Conservation (phyloP, 2,888 invertebrate species). For the Beris morrisii region DNA sequence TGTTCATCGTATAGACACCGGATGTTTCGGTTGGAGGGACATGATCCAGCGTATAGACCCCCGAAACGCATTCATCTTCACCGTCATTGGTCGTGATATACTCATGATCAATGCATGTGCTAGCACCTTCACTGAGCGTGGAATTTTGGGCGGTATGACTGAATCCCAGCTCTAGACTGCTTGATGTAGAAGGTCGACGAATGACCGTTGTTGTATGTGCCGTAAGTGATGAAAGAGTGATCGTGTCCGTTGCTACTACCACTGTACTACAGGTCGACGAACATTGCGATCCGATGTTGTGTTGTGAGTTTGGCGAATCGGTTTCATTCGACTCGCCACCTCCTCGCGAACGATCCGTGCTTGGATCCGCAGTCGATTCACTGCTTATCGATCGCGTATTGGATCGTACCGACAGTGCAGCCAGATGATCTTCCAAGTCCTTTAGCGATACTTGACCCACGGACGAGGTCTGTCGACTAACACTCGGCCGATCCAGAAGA, state of each 20-base stretch:
- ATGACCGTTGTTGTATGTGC: conserved; percentile 57
- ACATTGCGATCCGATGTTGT: conserved; percentile 78
- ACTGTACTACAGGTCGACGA: conserved; percentile 86
- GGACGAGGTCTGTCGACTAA: conserved; percentile 62
- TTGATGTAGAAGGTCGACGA: conserved; percentile 73
- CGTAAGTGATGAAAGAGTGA: conserved; percentile 45
- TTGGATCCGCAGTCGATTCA: conserved; percentile 45
- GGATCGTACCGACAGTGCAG: conserved; percentile 53
- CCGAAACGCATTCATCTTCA: conserved; percentile 60
- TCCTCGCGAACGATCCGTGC: conserved; percentile 38
- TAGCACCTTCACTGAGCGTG: conserved; percentile 71
- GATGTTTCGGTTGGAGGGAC: conserved; percentile 81
- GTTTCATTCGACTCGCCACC: conserved; percentile 53
- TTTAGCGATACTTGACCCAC: conserved; percentile 56
- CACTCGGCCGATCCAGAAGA: conserved; percentile 64
- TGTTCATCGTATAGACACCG: conserved; percentile 80
- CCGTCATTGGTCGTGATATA: conserved; percentile 51
- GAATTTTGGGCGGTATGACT: conserved; percentile 88
- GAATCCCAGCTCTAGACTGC: conserved; percentile 80
- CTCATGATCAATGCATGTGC: conserved; percentile 68
- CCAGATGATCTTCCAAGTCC: conserved; percentile 56
- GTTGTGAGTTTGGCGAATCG: conserved; percentile 57
- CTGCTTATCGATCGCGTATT: conserved; percentile 42
- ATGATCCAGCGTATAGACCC: conserved; percentile 63
- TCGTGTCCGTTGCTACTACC: conserved; percentile 66